phyloP scores from a whole-genome alignment of 2,797 vertebrate genomes.

The Lagocephalus sceleratus region DNA sequence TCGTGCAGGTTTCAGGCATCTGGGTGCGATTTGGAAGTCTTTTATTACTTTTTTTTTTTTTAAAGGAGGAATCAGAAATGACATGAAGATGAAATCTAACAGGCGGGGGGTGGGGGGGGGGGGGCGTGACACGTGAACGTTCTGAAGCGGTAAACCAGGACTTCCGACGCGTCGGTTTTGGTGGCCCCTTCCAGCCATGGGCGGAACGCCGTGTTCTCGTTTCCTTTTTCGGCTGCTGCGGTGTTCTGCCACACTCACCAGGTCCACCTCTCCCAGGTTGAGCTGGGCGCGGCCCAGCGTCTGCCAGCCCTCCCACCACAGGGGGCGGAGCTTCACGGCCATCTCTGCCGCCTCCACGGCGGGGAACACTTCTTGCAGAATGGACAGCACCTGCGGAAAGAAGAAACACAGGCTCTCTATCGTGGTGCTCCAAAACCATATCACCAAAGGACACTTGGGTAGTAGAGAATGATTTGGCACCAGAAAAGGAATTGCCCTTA shows the following conservation, averaged over 20 bases:
- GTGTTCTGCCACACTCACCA: constrained; percentile 76
- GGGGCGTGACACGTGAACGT: no score
- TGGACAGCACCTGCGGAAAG: constrained; percentile 82
- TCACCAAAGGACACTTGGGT: no score
- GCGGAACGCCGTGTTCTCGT: not conserved
- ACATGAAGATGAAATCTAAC: no score
- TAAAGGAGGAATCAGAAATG: constrained; percentile 33
- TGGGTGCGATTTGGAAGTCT: constrained; percentile 48
- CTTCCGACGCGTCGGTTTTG: no score
- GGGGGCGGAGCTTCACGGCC: constrained; percentile 85
- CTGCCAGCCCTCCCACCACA: constrained; percentile 94
- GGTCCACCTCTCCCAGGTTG: constrained; percentile 88
- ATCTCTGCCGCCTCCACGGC: constrained; percentile 92
- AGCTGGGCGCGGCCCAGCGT: constrained; percentile 93
- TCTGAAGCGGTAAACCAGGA: no score
- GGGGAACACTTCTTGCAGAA: constrained; percentile 89
- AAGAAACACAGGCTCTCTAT: not conserved
- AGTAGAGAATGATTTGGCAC: no score
- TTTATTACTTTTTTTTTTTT: no score
- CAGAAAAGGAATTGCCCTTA: no score
- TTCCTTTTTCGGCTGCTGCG: not conserved
- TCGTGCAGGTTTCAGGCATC: constrained; percentile 41
- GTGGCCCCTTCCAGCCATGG: not conserved
- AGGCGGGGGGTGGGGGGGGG: no score
- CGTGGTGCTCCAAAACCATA: no score